Percentiles rank a stretch among this genome's conserved stretches.
These are phyloP conservation scores for Nomada goodeniana DNA, from an alignment of 2,888 invertebrate species.

Conservation along the genomic window DNA sequence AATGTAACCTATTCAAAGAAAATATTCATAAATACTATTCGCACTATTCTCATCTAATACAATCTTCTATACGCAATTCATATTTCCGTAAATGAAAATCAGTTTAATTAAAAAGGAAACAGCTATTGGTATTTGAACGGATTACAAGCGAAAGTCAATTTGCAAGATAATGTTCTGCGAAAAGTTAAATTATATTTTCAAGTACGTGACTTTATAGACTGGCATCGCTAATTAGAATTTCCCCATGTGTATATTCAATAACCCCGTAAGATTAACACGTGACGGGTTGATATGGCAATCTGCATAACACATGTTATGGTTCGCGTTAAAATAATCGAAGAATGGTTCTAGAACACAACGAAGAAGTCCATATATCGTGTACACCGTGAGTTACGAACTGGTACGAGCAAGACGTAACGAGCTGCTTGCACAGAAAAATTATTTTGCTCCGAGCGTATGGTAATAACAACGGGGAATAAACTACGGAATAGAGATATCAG, in stretches of 20 bases:
- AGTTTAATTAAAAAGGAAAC: too few relatives aligned
- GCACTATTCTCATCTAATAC: too few relatives aligned
- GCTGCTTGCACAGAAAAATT: constrained; percentile 44
- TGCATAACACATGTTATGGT: background rate
- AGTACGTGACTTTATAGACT: background rate
- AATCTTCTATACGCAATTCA: too few relatives aligned
- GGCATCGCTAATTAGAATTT: background rate
- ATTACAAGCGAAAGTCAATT: too few relatives aligned
- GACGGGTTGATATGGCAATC: background rate
- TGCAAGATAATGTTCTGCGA: too few relatives aligned
- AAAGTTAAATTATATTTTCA: too few relatives aligned
- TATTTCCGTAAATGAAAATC: too few relatives aligned
- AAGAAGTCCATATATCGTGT: constrained; percentile 23
- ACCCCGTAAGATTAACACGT: background rate
- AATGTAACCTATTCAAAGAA: too few relatives aligned
- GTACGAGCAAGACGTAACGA: constrained; percentile 57
- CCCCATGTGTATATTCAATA: background rate
- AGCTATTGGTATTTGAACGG: too few relatives aligned
- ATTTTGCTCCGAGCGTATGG: constrained; percentile 48
- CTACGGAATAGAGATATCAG: constrained; percentile 65
- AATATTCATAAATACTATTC: too few relatives aligned
- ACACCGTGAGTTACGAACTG: constrained; percentile 39
- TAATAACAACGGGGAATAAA: constrained; percentile 63
- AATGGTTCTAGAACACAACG: constrained; percentile 9
- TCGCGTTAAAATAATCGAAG: constrained; percentile 23